phyloP scores from a whole-genome alignment of 1,140 invertebrate species.

The Trichomalopsis sarcophagae region DNA sequence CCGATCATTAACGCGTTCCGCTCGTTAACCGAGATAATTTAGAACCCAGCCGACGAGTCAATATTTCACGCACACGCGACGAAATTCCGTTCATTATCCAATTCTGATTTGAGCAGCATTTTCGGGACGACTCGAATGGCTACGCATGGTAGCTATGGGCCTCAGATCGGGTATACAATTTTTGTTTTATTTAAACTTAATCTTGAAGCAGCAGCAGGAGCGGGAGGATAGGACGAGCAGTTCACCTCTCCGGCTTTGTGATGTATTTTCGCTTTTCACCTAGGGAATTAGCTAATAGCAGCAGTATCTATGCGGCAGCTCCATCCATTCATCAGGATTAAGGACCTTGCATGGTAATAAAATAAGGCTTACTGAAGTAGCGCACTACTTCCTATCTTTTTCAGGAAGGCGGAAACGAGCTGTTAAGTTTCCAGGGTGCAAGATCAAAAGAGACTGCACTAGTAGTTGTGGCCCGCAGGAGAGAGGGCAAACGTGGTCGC shows the following conservation, averaged over 20 bases:
- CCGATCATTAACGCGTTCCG: no score
- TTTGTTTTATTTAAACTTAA: background rate
- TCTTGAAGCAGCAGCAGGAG: background rate
- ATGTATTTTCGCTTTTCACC: background rate
- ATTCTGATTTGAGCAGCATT: no score
- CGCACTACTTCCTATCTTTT: background rate
- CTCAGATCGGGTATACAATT: no score
- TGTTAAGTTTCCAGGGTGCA: background rate
- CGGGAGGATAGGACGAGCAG: no score
- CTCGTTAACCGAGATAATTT: no score
- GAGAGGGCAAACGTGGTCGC: background rate
- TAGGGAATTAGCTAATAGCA: background rate
- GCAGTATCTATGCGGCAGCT: background rate
- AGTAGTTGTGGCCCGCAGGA: background rate
- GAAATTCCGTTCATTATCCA: no score
- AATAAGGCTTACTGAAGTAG: background rate
- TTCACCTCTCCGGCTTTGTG: no score
- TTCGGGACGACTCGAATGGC: no score
- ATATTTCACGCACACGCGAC: no score
- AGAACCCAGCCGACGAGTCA: no score
- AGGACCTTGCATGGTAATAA: background rate
- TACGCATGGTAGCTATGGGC: no score
- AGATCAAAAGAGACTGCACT: conserved; percentile 2
- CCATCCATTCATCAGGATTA: conserved; percentile 11
- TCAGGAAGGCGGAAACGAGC: background rate